A percentile compares a stretch with the other conserved stretches of the same genome.
phyloP scores from a whole-genome alignment of 2,113 vertebrate genomes.

The Caloenas nicobarica region DNA sequence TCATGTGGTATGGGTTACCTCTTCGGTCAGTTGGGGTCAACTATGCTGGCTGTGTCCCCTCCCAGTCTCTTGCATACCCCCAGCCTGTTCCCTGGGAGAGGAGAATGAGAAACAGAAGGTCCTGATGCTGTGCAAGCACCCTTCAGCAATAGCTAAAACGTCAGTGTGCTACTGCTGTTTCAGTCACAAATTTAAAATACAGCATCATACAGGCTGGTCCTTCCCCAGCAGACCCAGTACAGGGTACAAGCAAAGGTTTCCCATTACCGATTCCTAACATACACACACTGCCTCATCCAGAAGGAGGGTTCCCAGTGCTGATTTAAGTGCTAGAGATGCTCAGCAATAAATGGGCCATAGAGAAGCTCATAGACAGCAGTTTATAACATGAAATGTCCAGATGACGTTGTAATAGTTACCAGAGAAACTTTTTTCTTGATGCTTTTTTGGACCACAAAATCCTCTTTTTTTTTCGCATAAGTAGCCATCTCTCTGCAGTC shows the following conservation, averaged over 20 bases:
- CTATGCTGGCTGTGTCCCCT: too few species aligned
- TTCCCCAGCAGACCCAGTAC: neutral
- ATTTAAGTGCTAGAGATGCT: neutral
- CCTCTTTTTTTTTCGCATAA: neutral
- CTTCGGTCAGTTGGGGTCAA: neutral
- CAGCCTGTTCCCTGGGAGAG: neutral
- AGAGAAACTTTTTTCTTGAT: neutral
- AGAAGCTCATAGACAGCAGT: neutral
- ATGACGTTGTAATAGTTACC: neutral
- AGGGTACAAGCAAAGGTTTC: neutral
- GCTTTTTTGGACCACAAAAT: neutral
- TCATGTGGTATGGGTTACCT: too few species aligned
- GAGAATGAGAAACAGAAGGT: neutral
- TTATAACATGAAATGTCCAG: neutral
- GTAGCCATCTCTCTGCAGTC: neutral
- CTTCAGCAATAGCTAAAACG: neutral
- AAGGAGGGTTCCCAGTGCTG: neutral
- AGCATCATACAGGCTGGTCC: neutral
- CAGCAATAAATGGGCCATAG: neutral
- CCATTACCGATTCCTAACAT: neutral
- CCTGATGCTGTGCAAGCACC: neutral
- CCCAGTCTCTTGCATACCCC: neutral
- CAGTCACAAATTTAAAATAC: neutral
- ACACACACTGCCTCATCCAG: too few species aligned
- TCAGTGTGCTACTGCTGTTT: neutral